Evolutionary conservation across 1,140 invertebrate genomes (phyloP), one percentile per base, ranked within the genome.

Genomic region (Papilio dardanus): DNA sequence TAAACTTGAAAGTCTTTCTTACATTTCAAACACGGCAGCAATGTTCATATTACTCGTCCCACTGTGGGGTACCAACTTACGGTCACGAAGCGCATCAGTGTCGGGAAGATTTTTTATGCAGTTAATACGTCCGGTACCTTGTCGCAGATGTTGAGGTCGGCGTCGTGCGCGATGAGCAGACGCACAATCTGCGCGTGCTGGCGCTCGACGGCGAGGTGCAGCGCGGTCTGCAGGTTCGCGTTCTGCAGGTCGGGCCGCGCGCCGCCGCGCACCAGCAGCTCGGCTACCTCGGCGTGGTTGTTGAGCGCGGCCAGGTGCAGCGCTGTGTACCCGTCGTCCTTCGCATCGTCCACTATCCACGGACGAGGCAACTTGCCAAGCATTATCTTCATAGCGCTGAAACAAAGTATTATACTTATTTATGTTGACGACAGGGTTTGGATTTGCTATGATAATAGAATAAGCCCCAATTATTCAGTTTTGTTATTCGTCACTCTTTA

Each of bases 291-390:
- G 0, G 99, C 97, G 92, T 99, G 98, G 94, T 99, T 99, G 94
- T 99, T 99, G 5, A 99, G 96, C 0, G 98, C 98, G 0, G 98
- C 98, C 81, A 99, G 95, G 92, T 99, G 98, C 14, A 99, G 94
- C 0, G 98, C 98, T 0, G 98, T 99, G 94, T 99, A 99, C 2
- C 99, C 99, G 89, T 99, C 99, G 89, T 99, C 98, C 93, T 99
- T 99, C 86, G 99, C 99, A 90, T 99, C 98, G 93, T 99, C 98
- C 31, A 99, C 98, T 83, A 99, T 97, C 99, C 99, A 99, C 1
- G 97, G 96, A n/a, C 98, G 95, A 6, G 98, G 97, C 31, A 99
- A 95, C 94, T 99, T 96, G n/a, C 87, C 86, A 79, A 99, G 94
- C 81, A 99, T 95, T 86, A 99, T 98, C 87, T 98, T 96, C 98